phyloP scores from a whole-genome alignment of 2,797 vertebrate genomes.

The Sorex maritimensis region DNA sequence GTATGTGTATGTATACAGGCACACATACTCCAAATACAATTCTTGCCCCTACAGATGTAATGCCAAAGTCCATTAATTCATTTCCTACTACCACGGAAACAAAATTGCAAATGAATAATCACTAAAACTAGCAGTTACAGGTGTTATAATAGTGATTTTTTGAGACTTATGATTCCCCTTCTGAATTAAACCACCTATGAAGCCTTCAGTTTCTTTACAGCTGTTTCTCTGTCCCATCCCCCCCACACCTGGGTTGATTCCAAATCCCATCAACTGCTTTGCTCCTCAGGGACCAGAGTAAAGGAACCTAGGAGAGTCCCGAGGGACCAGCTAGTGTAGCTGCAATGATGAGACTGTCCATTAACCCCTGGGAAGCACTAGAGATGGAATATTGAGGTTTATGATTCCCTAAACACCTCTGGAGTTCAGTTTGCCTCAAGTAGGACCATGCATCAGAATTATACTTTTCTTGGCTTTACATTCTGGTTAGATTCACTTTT shows the following conservation, averaged over 20 bases:
- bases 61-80: constrained; percentile 18
- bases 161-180: constrained; percentile 34
- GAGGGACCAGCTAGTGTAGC: constrained; percentile 53
- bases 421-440: constrained; percentile 70
- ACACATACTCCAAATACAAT: neutral
- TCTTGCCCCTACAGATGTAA: neutral
- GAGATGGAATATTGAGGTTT: constrained; percentile 71
- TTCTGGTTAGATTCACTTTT: constrained; percentile 37
- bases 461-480: constrained; percentile 57
- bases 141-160: constrained; percentile 20
- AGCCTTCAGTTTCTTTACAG: constrained; percentile 41
- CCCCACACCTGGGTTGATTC: constrained; percentile 54
- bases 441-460: constrained; percentile 79
- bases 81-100: constrained; percentile 20
- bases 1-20: neutral
- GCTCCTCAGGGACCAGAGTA: constrained; percentile 62
- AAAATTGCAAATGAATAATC: constrained; percentile 51
- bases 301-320: constrained; percentile 54
- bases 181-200: constrained; percentile 28
- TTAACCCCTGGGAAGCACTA: constrained; percentile 72
- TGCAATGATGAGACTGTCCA: constrained; percentile 57
- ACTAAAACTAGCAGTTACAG: neutral
- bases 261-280: constrained; percentile 53
- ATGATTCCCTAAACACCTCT: constrained; percentile 74
- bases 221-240: constrained; percentile 61